phyloP scores from a whole-genome alignment of 30 jellyfish, hydroid and myxozoan genomes.

The Aurelia aurita complex sp. Pacific region DNA sequence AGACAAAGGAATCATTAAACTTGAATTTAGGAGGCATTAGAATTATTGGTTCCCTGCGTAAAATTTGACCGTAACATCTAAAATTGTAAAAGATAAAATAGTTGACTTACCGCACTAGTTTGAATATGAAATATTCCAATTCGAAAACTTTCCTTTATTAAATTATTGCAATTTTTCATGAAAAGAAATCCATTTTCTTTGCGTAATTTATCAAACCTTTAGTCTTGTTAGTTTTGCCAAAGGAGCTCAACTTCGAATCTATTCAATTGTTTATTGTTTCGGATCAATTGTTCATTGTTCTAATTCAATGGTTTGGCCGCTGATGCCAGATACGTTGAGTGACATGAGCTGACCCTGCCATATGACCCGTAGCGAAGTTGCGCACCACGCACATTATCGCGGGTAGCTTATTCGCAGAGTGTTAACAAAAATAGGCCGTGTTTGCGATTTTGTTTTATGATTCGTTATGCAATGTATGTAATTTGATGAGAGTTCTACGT shows the following conservation, averaged over 20 bases:
- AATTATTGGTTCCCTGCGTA: no score
- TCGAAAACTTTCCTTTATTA: not conserved
- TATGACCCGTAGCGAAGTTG: slow-evolving; percentile 71
- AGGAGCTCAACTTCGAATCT: slow-evolving; percentile 22
- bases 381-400: slow-evolving; percentile 4
- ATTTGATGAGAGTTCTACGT: no score
- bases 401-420: not conserved
- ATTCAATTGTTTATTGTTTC: slow-evolving; percentile 51
- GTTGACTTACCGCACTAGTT: no score
- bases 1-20: no score
- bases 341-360: slow-evolving; percentile 61
- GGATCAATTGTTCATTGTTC: slow-evolving; percentile 53
- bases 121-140: not conserved
- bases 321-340: slow-evolving; percentile 42
- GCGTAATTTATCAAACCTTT: not conserved
- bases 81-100: no score
- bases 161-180: not conserved
- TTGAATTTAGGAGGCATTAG: no score
- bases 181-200: slow-evolving; percentile 22
- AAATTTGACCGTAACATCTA: no score
- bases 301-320: slow-evolving; percentile 54
- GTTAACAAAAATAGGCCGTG: not conserved
- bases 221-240: not conserved
- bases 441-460: no score
- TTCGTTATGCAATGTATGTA: no score